These are phyloP conservation scores for Trichopoda pennipes DNA, from an alignment of 2,888 invertebrate genomes.

Conservation along the genomic window DNA sequence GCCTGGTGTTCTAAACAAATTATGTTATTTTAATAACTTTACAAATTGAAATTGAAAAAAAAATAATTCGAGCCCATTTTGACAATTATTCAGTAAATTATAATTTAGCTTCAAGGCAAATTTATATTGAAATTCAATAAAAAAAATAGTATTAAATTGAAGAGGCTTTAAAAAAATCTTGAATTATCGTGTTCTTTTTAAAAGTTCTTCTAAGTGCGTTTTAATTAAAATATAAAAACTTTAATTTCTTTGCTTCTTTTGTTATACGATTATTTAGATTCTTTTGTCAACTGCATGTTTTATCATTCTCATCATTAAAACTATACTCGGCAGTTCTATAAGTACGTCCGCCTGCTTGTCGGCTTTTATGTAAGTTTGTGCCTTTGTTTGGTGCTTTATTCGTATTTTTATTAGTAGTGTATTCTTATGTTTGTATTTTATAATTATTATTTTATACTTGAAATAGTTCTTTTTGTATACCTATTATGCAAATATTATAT, in stretches of 20 bases:
- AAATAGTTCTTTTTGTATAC: slow-evolving; percentile 44
- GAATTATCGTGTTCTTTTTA: not conserved
- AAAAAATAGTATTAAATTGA: not conserved
- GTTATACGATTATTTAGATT: slow-evolving; percentile 14
- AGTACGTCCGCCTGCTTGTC: not conserved
- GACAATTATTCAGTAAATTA: no score
- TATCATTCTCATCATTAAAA: slow-evolving; percentile 17
- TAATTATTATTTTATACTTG: slow-evolving; percentile 40
- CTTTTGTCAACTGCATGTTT: slow-evolving; percentile 30
- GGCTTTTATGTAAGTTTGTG: not conserved
- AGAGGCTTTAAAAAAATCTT: not conserved
- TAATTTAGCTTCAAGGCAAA: no score
- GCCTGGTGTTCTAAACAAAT: no score
- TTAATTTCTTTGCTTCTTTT: not conserved
- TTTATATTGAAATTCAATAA: no score
- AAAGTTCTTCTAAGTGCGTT: not conserved
- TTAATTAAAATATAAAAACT: slow-evolving; percentile 8
- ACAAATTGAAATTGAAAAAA: no score
- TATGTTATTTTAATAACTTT: no score
- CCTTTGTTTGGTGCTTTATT: slow-evolving; percentile 57
- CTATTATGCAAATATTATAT: slow-evolving; percentile 64
- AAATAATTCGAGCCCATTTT: no score
- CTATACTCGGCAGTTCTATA: not conserved
- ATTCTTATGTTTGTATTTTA: slow-evolving; percentile 19
- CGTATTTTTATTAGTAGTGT: slow-evolving; percentile 48